Conservation (phyloP, 2,888 invertebrate species). For the Eupithecia pulchellata region DNA sequence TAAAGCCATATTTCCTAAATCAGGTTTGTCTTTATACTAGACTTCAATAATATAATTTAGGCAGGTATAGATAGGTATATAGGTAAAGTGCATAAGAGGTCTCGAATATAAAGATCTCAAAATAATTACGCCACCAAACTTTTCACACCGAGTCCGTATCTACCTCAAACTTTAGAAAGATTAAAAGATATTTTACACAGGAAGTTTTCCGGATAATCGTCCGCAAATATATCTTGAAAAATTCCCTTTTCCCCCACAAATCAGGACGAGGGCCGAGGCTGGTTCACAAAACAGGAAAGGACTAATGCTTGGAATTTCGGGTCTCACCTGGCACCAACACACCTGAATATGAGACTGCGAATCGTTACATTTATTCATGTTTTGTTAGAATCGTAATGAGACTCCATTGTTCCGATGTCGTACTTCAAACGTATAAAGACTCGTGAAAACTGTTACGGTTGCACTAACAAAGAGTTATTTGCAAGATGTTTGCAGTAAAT, state of each 20-base stretch:
- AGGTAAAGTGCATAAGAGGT: no score
- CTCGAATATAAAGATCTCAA: not conserved
- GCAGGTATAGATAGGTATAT: no score
- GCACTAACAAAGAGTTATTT: not conserved
- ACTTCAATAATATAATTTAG: no score
- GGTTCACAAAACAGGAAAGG: conserved; percentile 50
- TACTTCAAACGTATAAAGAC: conserved; percentile 8
- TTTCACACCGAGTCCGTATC: not conserved
- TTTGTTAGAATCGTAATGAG: conserved; percentile 19
- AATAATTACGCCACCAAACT: conserved; percentile 1
- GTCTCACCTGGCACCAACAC: conserved; percentile 45
- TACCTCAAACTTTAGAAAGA: conserved; percentile 4
- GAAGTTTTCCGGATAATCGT: conserved; percentile 13
- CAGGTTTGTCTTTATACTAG: no score
- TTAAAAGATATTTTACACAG: conserved; percentile 9
- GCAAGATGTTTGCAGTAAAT: not conserved
- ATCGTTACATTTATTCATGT: conserved; percentile 27
- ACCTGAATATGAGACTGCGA: conserved; percentile 49
- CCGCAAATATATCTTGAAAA: conserved; percentile 16
- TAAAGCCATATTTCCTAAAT: no score
- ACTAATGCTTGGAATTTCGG: conserved; percentile 48
- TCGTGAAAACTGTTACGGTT: conserved; percentile 4
- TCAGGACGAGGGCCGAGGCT: conserved; percentile 8
- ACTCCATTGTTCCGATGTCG: conserved; percentile 18
- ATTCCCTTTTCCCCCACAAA: conserved; percentile 23